Conservation (phyloP, 1,140 invertebrate species). For the Hesperophylax magnus region DNA sequence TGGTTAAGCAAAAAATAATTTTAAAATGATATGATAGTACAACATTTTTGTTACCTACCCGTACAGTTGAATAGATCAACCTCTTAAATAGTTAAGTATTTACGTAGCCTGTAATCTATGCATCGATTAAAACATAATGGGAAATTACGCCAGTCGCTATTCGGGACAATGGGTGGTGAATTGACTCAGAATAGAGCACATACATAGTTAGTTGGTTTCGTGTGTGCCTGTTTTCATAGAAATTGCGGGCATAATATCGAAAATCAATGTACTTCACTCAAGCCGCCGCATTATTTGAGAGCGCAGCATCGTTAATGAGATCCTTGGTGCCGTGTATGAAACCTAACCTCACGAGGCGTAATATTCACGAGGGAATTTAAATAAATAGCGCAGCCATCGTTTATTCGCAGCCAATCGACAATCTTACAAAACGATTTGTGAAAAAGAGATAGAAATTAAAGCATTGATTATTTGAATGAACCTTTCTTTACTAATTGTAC, state of each 20-base stretch:
- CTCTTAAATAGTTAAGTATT: too few species aligned
- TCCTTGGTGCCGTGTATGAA: neutral
- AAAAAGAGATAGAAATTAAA: too few species aligned
- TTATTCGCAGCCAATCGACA: neutral
- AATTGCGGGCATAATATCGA: conserved; percentile 3
- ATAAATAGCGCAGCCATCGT: neutral
- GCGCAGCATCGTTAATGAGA: neutral
- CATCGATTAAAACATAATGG: too few species aligned
- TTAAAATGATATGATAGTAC: too few species aligned
- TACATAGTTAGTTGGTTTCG: neutral
- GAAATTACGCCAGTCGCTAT: too few species aligned
- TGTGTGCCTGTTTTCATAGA: neutral
- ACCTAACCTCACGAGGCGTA: neutral
- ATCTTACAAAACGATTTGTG: too few species aligned
- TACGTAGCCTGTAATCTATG: too few species aligned
- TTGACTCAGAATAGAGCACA: neutral
- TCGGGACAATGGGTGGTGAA: neutral
- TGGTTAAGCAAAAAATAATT: too few species aligned
- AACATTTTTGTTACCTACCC: too few species aligned
- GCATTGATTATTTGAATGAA: too few species aligned
- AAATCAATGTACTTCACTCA: conserved; percentile 11
- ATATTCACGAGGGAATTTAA: conserved; percentile 5
- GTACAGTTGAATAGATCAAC: too few species aligned
- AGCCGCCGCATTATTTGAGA: neutral
- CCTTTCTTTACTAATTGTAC: too few species aligned